phyloP scores from a whole-genome alignment of 2,888 invertebrate genomes.

The Clitarchus hookeri region DNA sequence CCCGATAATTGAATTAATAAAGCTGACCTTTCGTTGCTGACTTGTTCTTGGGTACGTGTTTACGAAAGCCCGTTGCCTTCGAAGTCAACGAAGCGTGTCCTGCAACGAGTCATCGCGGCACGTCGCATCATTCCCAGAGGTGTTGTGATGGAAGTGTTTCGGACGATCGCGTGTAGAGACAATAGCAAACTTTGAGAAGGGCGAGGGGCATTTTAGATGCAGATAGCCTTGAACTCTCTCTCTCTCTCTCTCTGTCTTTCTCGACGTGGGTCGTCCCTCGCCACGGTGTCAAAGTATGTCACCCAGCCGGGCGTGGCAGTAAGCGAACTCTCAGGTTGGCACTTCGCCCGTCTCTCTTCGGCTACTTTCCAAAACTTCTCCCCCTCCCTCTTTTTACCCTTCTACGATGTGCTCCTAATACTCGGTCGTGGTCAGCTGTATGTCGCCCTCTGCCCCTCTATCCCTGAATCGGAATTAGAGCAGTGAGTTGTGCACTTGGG shows the following conservation, averaged over 20 bases:
- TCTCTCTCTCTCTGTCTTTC: not conserved
- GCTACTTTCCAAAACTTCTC: not conserved
- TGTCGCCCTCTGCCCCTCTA: not conserved
- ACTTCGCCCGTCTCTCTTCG: constrained; percentile 4
- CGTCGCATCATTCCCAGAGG: not conserved
- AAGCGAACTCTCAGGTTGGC: not conserved
- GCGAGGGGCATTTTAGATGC: not conserved
- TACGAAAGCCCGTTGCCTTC: too few relatives aligned
- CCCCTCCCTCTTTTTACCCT: not conserved
- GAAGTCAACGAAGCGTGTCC: too few relatives aligned
- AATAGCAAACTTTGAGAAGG: not conserved
- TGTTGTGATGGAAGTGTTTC: not conserved
- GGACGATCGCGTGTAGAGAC: not conserved
- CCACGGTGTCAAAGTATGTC: not conserved
- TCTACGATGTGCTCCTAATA: not conserved
- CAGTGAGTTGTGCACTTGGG: too few relatives aligned
- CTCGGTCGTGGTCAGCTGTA: not conserved
- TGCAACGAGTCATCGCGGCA: too few relatives aligned
- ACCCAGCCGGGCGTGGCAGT: not conserved
- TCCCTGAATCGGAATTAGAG: too few relatives aligned
- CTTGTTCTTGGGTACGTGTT: too few relatives aligned
- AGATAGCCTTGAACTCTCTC: constrained; percentile 1
- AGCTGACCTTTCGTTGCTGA: too few relatives aligned
- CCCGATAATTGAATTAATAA: too few relatives aligned
- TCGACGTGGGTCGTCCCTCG: not conserved